Percentiles rank a stretch among this genome's conserved stretches.
Evolutionary conservation across 2,797 vertebrate species (phyloP).

Genomic region (Molossus alvarezi): DNA sequence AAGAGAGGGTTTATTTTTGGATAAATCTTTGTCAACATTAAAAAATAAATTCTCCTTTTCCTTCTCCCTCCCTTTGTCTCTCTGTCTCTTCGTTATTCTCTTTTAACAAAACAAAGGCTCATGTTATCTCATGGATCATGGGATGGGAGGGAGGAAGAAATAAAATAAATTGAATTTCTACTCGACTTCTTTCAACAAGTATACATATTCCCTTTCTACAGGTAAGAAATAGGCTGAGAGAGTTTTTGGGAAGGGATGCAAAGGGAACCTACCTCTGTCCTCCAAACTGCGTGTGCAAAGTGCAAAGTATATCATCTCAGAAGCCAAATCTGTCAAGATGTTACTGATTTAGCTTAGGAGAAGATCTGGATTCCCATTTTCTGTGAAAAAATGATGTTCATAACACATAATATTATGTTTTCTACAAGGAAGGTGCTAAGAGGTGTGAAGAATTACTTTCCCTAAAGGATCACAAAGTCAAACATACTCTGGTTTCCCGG

Average conservation of each 20-base stretch:
- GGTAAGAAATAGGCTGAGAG: background rate
- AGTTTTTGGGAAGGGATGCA: background rate
- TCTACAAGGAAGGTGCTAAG: constrained; percentile 54
- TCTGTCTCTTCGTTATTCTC: background rate
- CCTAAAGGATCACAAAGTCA: constrained; percentile 76
- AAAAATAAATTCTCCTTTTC: constrained; percentile 31
- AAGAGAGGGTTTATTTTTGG: constrained; percentile 18
- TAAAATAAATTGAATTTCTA: constrained; percentile 2
- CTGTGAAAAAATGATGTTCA: background rate
- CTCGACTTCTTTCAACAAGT: background rate
- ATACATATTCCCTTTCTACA: background rate
- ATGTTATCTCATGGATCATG: background rate
- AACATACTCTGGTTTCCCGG: constrained; percentile 67
- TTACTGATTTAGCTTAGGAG: constrained; percentile 25
- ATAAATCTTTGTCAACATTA: constrained; percentile 11
- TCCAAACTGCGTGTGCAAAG: background rate
- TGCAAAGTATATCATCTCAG: background rate
- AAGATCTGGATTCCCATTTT: constrained; percentile 48
- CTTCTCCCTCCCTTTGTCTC: too few relatives aligned
- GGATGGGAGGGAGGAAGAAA: background rate
- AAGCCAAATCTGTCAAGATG: background rate
- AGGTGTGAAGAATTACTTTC: constrained; percentile 75
- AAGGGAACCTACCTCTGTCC: background rate
- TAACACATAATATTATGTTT: constrained; percentile 46
- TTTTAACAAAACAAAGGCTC: background rate